Evolutionary conservation across 1,140 invertebrate species (phyloP).

Genomic region (Tetragonula clypearis): DNA sequence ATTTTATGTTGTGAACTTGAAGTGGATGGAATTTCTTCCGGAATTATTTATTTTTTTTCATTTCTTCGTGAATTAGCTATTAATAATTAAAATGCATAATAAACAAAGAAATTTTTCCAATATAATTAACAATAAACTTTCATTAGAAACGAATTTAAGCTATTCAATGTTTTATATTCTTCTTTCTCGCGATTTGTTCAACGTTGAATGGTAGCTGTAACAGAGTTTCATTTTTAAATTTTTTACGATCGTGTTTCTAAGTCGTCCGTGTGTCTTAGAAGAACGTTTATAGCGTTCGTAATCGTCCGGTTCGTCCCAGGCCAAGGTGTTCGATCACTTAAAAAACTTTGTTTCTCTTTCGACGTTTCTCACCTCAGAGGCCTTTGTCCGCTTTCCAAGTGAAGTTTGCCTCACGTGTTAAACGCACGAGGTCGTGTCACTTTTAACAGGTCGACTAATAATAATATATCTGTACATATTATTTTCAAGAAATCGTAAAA

Average conservation of each 20-base stretch:
- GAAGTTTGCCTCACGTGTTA: neutral
- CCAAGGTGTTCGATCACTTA: neutral
- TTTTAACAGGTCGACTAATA: neutral
- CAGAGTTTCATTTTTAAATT: neutral
- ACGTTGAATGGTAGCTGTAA: neutral
- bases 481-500: neutral
- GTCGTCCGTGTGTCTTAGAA: neutral
- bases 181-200: neutral
- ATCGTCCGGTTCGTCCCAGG: neutral
- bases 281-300: neutral
- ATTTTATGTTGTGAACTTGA: too few relatives aligned
- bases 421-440: neutral
- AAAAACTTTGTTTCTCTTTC: conserved; percentile 15
- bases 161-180: neutral
- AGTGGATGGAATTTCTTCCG: too few relatives aligned
- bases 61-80: too few relatives aligned
- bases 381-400: neutral
- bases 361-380: neutral
- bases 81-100: too few relatives aligned
- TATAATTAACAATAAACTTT: too few relatives aligned
- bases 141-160: too few relatives aligned
- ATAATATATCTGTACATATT: neutral
- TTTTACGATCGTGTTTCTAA: neutral
- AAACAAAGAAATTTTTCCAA: too few relatives aligned
- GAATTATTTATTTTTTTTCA: too few relatives aligned